phyloP scores from a whole-genome alignment of 2,888 invertebrate genomes.

The Hoplodrina ambigua region DNA sequence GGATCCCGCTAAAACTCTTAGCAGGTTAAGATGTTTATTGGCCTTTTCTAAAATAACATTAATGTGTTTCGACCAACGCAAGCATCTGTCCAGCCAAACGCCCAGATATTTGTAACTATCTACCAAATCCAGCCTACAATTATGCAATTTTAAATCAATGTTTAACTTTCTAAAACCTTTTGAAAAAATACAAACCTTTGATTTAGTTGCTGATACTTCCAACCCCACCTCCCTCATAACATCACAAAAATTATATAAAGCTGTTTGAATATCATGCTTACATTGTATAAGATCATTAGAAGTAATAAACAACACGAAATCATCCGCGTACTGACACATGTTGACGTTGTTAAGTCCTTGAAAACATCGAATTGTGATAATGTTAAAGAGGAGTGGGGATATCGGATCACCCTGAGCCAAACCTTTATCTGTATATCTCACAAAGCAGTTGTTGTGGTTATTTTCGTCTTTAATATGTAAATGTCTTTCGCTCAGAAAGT shows the following conservation, averaged over 20 bases:
- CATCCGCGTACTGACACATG: slow-evolving; percentile 17
- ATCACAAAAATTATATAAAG: not conserved
- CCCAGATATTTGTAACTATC: slow-evolving; percentile 14
- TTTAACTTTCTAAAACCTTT: not conserved
- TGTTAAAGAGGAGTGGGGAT: not conserved
- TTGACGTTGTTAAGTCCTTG: not conserved
- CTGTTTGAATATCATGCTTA: not conserved
- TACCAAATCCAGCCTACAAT: not conserved
- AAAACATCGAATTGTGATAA: not conserved
- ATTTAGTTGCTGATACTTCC: not conserved
- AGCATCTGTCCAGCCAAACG: slow-evolving; percentile 1
- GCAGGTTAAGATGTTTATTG: slow-evolving; percentile 1
- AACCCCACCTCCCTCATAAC: not conserved
- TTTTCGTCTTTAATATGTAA: not conserved
- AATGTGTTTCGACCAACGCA: not conserved
- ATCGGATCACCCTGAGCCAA: slow-evolving; percentile 14
- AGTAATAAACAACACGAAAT: slow-evolving; percentile 1
- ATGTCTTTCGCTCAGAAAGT: not conserved
- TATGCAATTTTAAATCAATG: not conserved
- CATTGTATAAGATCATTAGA: not conserved
- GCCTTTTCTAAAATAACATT: not conserved
- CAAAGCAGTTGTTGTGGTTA: not conserved
- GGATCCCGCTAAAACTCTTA: slow-evolving; percentile 13
- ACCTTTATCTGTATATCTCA: slow-evolving; percentile 4
- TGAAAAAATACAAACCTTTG: slow-evolving; percentile 13